Evolutionary conservation across 2,888 invertebrate genomes (phyloP).

Genomic region (Acholoe squamosa): DNA sequence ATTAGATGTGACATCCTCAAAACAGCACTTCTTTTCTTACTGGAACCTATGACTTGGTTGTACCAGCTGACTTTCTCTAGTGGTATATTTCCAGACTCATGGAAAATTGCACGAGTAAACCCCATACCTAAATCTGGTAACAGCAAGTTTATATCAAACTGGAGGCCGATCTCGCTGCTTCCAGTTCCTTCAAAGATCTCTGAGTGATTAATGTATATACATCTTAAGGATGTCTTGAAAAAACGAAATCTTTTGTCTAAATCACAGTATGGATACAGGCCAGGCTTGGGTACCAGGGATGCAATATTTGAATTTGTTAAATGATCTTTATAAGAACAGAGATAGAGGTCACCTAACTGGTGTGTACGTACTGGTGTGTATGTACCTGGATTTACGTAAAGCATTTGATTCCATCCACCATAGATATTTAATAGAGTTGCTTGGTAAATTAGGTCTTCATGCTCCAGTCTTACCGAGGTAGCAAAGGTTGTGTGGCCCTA

Average conservation of each 20-base stretch:
- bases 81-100: background rate
- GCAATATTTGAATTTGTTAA: background rate
- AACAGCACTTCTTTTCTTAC: too few relatives aligned
- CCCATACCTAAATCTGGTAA: background rate
- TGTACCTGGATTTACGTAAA: background rate
- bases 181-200: background rate
- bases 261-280: background rate
- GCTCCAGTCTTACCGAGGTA: too few relatives aligned
- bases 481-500: too few relatives aligned
- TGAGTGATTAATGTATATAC: background rate
- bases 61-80: background rate
- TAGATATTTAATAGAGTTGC: background rate
- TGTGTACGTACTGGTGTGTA: background rate
- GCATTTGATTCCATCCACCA: background rate
- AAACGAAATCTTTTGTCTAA: background rate
- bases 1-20: too few relatives aligned
- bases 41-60: too few relatives aligned
- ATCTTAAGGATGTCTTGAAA: background rate
- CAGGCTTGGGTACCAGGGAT: background rate
- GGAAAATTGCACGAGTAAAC: background rate
- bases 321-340: background rate
- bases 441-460: background rate
- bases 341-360: background rate
- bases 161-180: background rate
- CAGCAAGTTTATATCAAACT: background rate